These are phyloP conservation scores for Temnothorax nylanderi DNA, from an alignment of 1,140 invertebrate species.

Conservation along the genomic window DNA sequence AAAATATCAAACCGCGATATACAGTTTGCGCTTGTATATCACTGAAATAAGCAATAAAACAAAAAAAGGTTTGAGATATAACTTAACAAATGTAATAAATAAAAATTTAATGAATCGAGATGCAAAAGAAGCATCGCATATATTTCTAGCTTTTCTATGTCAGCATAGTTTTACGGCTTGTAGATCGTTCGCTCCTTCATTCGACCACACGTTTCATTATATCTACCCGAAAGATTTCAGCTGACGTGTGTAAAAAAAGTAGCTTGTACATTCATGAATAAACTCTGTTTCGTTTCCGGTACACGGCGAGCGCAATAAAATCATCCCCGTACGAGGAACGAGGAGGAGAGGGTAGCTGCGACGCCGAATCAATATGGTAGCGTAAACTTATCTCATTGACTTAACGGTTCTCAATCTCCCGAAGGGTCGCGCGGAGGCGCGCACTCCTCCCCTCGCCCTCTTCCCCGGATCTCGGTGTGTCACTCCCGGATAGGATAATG, in stretches of 20 bases:
- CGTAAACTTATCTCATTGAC: constrained; percentile 80
- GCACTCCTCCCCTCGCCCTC: not conserved
- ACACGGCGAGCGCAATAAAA: not conserved
- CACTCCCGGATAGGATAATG: constrained; percentile 71
- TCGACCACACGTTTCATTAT: not conserved
- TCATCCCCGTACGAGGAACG: not conserved
- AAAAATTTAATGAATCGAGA: not conserved
- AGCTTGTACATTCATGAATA: not conserved
- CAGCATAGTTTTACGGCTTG: not conserved
- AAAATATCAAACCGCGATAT: not conserved
- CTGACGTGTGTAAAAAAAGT: not conserved
- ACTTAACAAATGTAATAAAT: not conserved
- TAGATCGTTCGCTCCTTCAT: not conserved
- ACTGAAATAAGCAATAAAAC: not conserved
- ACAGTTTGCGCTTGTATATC: not conserved
- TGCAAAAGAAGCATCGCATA: not conserved
- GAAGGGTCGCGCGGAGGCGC: constrained; percentile 48
- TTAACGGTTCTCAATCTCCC: constrained; percentile 75
- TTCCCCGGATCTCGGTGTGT: not conserved
- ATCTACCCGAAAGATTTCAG: not conserved
- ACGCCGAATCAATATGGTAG: constrained; percentile 76
- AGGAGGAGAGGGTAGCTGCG: not conserved
- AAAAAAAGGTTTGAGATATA: not conserved
- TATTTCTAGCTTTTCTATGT: not conserved
- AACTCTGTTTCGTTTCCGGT: not conserved